Conservation (phyloP, 1,140 invertebrate genomes). For the Dendrolimus kikuchii region DNA sequence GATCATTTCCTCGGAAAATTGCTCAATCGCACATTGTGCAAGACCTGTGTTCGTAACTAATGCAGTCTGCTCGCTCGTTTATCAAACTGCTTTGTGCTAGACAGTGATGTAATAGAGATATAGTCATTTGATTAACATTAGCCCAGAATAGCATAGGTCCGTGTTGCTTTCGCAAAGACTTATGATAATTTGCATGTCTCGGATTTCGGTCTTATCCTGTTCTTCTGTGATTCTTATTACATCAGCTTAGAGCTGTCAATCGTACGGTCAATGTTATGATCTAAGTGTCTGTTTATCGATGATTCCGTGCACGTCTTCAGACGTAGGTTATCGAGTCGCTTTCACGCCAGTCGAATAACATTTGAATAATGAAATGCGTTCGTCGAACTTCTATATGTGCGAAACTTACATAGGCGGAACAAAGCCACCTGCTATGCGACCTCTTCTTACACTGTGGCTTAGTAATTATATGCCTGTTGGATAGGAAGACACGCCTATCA, state of each 20-base stretch:
- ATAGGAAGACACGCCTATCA: conserved; percentile 1
- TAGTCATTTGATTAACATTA: conserved; percentile 39
- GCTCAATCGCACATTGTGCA: conserved; percentile 16
- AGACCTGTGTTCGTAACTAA: no score
- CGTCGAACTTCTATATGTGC: conserved; percentile 62
- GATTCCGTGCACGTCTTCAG: conserved; percentile 50
- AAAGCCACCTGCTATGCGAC: conserved; percentile 27
- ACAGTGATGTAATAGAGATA: conserved; percentile 36
- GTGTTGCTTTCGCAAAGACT: conserved; percentile 39
- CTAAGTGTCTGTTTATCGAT: conserved; percentile 42
- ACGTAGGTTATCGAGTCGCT: conserved; percentile 56
- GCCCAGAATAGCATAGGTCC: conserved; percentile 19
- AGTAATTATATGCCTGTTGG: conserved; percentile 2
- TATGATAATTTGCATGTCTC: conserved; percentile 45
- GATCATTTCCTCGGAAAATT: conserved; percentile 30
- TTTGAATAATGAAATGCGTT: conserved; percentile 63
- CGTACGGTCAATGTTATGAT: conserved; percentile 22
- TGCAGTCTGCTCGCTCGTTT: no score
- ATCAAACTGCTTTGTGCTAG: conserved; percentile 9
- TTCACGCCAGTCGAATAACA: conserved; percentile 65
- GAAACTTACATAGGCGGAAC: conserved; percentile 19
- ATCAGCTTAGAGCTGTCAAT: conserved; percentile 22
- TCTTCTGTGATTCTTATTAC: conserved; percentile 21
- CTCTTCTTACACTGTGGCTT: background rate
- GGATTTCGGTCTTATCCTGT: conserved; percentile 14